Evolutionary conservation across 2,888 invertebrate genomes (phyloP), one percentile per base, ranked within the genome.

Genomic region (Rutpela maculata): DNA sequence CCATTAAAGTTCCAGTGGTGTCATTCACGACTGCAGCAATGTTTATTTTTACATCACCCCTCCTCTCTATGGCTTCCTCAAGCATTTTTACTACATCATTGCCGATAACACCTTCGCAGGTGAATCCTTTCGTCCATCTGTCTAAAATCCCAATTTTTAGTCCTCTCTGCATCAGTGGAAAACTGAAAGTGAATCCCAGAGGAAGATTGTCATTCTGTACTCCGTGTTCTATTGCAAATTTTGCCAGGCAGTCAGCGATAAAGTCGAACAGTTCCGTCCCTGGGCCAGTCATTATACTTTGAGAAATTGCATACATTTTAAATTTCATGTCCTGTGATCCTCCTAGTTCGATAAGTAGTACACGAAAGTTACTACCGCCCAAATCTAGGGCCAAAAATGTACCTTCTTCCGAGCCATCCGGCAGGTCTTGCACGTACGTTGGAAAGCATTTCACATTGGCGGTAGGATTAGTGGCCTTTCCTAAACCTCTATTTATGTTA

Each of bases 331-430:
- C 95, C 88, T 15, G 95, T 86, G 95, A 94, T 76, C 94, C 95
- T 79, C 95, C 94, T 86, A 99, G 91, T 85, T 96, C 95, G 88
- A 99, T 97, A 77, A 98, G 93, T 82, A 99, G 92, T 18, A 99
- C 99, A 85, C 99, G 94, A 92, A 99, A 99, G 90, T 99, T 99
- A 69, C 99, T 99, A 70, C 99, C 99, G 73, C 99, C 99, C 88
- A 99, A 93, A 91, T 99, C 99, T 86, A 99, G 92, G 4, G 99
- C 99, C 88, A 99, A 91, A 90, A 98, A 99, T 91, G 98, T 97
- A 79, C 99, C 99, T 80, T 93, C 92, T 91, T 98, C 98, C 94
- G 95, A 95, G 88, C 98, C 98, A 91, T 97, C 96, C 26, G 99
- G 99, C 83, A 99, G 93, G 90, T 97, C 95, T 90, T 98, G 96